Evolutionary conservation across 64 coral and sea anemone genomes (phyloP).

Genomic region (Acropora yongei): DNA sequence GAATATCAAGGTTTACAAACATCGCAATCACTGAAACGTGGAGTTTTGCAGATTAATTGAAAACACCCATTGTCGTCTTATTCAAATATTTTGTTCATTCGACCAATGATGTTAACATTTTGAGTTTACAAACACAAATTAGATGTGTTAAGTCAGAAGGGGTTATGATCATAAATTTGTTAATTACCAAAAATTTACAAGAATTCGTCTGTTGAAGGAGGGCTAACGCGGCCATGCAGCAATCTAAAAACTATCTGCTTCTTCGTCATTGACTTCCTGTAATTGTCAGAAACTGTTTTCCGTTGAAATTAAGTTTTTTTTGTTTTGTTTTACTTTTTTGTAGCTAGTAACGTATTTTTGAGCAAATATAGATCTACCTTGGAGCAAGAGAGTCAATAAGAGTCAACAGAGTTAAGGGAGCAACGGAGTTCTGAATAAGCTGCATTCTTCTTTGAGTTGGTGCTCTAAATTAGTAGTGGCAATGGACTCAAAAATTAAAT

Average conservation of each 20-base stretch:
- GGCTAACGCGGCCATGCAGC: too few relatives aligned
- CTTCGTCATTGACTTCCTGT: too few relatives aligned
- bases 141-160: background rate
- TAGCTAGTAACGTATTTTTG: too few relatives aligned
- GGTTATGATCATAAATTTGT: background rate
- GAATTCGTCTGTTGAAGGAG: background rate
- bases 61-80: background rate
- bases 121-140: slow-evolving; percentile 5
- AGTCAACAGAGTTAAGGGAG: background rate
- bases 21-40: background rate
- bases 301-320: too few relatives aligned
- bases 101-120: background rate
- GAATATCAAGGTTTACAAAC: background rate
- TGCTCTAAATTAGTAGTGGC: too few relatives aligned
- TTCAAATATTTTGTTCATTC: background rate
- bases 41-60: background rate
- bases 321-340: too few relatives aligned
- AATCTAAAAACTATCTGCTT: too few relatives aligned
- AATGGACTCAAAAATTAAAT: background rate
- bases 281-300: too few relatives aligned
- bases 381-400: too few relatives aligned
- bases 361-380: too few relatives aligned
- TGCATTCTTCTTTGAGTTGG: background rate
- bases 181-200: slow-evolving; percentile 13
- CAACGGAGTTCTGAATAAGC: background rate